Evolutionary conservation across 2,888 invertebrate genomes (phyloP), one percentile per base, ranked within the genome.

Genomic region (Camptogramma bilineatum): DNA sequence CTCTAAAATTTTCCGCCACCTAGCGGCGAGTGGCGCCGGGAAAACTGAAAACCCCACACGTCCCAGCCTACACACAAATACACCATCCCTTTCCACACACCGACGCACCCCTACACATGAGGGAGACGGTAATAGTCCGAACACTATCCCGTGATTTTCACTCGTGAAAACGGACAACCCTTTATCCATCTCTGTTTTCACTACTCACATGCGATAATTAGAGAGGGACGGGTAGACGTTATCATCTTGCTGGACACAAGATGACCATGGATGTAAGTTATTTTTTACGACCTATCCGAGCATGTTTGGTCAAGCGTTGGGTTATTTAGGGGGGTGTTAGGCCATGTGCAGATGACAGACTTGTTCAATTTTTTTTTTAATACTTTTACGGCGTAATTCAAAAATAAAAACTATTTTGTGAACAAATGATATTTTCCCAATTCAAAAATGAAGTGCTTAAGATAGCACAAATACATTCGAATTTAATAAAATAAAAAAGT

Each of bases 121-220:
- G 85, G 75, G 91, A 85, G 93, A 93, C 85, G 82, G 86, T 78
- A 85, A 78, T 88, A 89, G 73, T 86, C 86, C 78, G 84, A 83
- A 81, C 85, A 85, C 85, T 81, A 85, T 81, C 81, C 75, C 75
- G 68, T 73, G 81, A 77, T 92, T 91, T 90, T 76, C 88, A 83
- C 83, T 79, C 76, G 79, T 82, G 90, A 90, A 91, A 92, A 90
- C 87, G 80, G 83, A 82, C 88, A 88, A 87, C 86, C 88, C 90
- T 85, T 86, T 85, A 84, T 80, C 82, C 78, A 83, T 92, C 92
- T 91, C 92, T 84, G 83, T 91, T 90, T 87, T 84, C 83, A 72
- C 80, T 74, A 76, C 77, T 75, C 74, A 74, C 69, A 72, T 77
- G 75, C 75, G 75, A 75, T 69, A 73, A 80, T 83, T 80, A 81